Percentiles rank a stretch among this genome's conserved stretches.
Conservation (phyloP, 2,888 invertebrate genomes). For the Desoria tigrina region DNA sequence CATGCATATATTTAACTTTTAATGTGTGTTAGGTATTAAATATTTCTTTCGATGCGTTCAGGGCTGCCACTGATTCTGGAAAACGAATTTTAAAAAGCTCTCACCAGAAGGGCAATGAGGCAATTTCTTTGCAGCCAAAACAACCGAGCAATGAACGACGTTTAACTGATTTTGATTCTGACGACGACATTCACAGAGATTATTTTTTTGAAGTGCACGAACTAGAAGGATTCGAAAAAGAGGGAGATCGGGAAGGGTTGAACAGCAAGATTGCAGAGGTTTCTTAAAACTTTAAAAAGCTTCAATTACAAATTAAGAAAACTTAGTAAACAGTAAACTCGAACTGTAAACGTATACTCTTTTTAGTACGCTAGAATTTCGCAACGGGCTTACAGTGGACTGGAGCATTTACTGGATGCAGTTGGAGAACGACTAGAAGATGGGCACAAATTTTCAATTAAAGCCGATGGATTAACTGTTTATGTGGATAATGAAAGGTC, state of each 20-base stretch:
- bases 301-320: no score
- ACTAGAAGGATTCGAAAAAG: not conserved
- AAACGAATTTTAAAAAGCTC: not conserved
- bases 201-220: constrained; percentile 7
- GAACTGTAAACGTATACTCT: no score
- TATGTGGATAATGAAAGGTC: not conserved
- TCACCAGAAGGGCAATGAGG: not conserved
- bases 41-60: no score
- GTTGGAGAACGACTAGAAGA: constrained; percentile 8
- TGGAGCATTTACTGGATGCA: constrained; percentile 8
- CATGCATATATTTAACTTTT: no score
- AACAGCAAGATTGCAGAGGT: not conserved
- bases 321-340: no score
- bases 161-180: constrained; percentile 8
- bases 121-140: no score
- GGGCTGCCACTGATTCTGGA: not conserved
- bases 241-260: not conserved
- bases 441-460: not conserved
- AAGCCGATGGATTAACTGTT: not conserved
- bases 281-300: no score
- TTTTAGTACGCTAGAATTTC: constrained; percentile 8
- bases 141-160: not conserved
- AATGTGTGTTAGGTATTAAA: no score
- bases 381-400: not conserved
- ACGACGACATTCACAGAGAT: constrained; percentile 11